phyloP scores from a whole-genome alignment of 2,888 invertebrate species.

The Metopia argyrocephala region DNA sequence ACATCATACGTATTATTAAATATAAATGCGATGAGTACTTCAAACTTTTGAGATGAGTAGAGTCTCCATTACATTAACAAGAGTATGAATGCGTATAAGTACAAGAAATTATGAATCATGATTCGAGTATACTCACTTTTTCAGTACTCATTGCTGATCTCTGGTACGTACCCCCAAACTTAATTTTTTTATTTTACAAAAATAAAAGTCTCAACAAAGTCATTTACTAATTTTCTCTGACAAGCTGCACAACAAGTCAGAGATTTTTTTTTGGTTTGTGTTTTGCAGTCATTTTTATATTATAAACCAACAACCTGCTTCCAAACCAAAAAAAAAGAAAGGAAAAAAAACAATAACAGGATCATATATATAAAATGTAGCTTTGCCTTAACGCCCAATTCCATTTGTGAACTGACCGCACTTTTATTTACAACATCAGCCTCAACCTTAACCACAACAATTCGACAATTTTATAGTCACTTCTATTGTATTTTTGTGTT shows the following conservation, averaged over 20 bases:
- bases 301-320: constrained; percentile 47
- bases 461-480: constrained; percentile 56
- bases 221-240: constrained; percentile 71
- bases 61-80: too few relatives aligned
- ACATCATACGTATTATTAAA: too few relatives aligned
- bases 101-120: too few relatives aligned
- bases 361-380: constrained; percentile 40
- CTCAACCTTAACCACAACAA: background rate
- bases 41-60: too few relatives aligned
- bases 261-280: constrained; percentile 37
- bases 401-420: constrained; percentile 61
- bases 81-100: too few relatives aligned
- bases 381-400: constrained; percentile 63
- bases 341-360: constrained; percentile 17
- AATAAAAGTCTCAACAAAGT: constrained; percentile 71
- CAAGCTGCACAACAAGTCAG: constrained; percentile 55
- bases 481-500: constrained; percentile 64
- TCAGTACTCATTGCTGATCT: too few relatives aligned
- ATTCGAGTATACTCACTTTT: too few relatives aligned
- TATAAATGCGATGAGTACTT: too few relatives aligned
- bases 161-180: constrained; percentile 69
- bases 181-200: constrained; percentile 64
- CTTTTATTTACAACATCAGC: constrained; percentile 38
- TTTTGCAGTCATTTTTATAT: background rate
- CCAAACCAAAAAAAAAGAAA: too few relatives aligned